A percentile compares a stretch with the other conserved stretches of the same genome.
Conservation (phyloP, 2,113 vertebrate species). For the Lota lota region DNA sequence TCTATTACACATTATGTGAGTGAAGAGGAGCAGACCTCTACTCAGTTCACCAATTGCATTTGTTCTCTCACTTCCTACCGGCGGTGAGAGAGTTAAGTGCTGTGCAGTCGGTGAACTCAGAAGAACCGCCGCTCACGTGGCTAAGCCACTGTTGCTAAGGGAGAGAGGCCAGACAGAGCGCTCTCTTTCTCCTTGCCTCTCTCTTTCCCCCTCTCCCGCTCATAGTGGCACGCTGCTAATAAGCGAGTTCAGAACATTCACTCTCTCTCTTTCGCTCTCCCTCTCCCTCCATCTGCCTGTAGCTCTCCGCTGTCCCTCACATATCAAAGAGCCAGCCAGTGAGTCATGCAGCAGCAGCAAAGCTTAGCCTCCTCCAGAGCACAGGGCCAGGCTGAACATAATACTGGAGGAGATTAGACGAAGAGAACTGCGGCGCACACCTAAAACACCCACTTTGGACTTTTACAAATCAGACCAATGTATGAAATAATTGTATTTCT, state of each 20-base stretch:
- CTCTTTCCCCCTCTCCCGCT: constrained; percentile 13
- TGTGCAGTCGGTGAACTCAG: constrained; percentile 66
- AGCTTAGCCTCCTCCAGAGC: not conserved
- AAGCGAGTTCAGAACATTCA: constrained; percentile 7
- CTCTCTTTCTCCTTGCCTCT: constrained; percentile 18
- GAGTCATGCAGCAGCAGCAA: constrained; percentile 40
- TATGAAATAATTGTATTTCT: too few species aligned
- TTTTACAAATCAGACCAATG: too few species aligned
- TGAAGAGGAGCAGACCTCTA: not conserved
- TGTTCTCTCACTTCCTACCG: not conserved
- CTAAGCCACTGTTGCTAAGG: constrained; percentile 77
- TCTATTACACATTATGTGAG: too few species aligned
- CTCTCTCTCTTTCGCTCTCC: constrained; percentile 11
- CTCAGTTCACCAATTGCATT: not conserved
- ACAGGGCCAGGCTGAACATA: constrained; percentile 33
- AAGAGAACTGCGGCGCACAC: constrained; percentile 8
- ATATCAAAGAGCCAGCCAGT: constrained; percentile 35
- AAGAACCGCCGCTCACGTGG: constrained; percentile 69
- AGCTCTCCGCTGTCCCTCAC: constrained; percentile 1
- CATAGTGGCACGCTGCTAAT: constrained; percentile 1
- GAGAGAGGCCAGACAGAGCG: constrained; percentile 69
- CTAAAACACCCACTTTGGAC: not conserved
- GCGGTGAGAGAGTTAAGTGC: constrained; percentile 61
- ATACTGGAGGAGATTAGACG: constrained; percentile 20
- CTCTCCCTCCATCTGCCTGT: constrained; percentile 11